These are phyloP conservation scores for Danio kyathit DNA, from an alignment of 2,797 vertebrate genomes.

Conservation along the genomic window DNA sequence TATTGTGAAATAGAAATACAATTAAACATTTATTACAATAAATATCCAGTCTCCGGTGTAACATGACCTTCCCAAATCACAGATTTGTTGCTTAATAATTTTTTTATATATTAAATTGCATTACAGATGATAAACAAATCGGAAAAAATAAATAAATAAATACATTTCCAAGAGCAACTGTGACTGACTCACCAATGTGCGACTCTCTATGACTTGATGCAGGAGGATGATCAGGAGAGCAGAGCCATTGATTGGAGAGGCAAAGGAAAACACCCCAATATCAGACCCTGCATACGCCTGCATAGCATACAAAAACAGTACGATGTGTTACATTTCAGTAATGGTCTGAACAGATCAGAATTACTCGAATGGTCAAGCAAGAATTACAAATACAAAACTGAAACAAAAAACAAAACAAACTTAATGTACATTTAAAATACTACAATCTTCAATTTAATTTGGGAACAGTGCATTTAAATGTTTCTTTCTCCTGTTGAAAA, in stretches of 20 bases:
- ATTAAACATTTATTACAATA: no score
- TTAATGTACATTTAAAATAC: no score
- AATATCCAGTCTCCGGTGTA: no score
- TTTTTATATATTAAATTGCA: no score
- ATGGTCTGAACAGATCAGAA: background rate
- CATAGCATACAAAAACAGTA: conserved; percentile 32
- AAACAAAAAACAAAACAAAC: no score
- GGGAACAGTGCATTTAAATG: background rate
- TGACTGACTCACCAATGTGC: conserved; percentile 87
- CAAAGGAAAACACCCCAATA: conserved; percentile 86
- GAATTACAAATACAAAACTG: no score
- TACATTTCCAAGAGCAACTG: background rate
- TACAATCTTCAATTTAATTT: no score
- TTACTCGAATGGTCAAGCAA: background rate
- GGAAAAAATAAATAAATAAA: no score
- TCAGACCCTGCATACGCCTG: conserved; percentile 87
- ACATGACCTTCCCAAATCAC: no score
- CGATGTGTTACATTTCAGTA: background rate
- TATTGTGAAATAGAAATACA: no score
- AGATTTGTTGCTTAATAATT: no score
- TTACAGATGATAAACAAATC: background rate
- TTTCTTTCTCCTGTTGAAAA: no score
- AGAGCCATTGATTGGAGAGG: conserved; percentile 89
- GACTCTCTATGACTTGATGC: conserved; percentile 93
- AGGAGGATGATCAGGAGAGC: conserved; percentile 89